phyloP scores from a whole-genome alignment of 2,797 vertebrate genomes.

The Passerculus sandwichensis region DNA sequence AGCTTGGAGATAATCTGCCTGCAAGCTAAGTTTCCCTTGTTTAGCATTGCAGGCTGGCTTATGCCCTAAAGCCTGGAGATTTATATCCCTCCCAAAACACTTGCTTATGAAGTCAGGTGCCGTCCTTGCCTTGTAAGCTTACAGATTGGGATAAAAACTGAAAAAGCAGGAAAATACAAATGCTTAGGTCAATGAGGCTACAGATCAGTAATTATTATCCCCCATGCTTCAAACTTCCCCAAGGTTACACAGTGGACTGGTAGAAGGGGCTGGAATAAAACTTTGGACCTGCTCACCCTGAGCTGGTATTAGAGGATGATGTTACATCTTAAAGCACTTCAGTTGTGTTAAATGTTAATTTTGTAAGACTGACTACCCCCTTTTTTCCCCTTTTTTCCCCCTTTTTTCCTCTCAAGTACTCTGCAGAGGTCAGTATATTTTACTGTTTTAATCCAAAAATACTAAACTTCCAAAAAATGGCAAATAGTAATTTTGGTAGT shows the following conservation, averaged over 20 bases:
- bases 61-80: neutral
- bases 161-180: neutral
- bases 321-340: neutral
- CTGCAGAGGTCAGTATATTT: neutral
- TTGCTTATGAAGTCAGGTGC: conserved; percentile 22
- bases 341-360: neutral
- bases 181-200: neutral
- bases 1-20: conserved; percentile 53
- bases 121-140: neutral
- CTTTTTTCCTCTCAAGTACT: neutral
- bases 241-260: neutral
- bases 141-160: neutral
- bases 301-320: neutral
- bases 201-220: neutral
- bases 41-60: conserved; percentile 1
- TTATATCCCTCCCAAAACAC: neutral
- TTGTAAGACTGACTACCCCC: neutral
- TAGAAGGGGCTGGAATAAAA: neutral
- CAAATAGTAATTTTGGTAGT: neutral
- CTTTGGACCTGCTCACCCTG: neutral
- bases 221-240: neutral
- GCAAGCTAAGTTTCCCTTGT: conserved; percentile 36
- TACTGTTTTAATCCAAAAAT: neutral
- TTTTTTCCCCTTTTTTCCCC: neutral
- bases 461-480: neutral